phyloP scores from a whole-genome alignment of 2,888 invertebrate species.

The Yponomeuta sedellus region DNA sequence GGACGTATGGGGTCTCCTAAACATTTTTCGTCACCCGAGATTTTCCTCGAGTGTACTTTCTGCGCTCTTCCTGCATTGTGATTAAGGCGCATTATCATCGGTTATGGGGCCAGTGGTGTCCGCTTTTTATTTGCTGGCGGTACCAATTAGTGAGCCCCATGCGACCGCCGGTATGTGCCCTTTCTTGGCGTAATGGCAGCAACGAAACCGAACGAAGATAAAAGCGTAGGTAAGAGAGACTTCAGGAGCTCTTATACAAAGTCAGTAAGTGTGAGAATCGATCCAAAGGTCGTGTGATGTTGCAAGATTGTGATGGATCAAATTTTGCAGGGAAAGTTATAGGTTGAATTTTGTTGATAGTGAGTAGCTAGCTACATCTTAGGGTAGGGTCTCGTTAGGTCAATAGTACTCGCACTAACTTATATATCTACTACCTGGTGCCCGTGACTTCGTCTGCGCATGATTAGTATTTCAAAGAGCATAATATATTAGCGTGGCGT shows the following conservation, averaged over 20 bases:
- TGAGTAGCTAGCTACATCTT: no score
- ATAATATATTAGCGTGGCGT: no score
- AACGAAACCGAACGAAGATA: neutral
- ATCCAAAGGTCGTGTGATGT: neutral
- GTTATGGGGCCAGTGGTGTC: slow-evolving; percentile 29
- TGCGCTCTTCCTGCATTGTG: neutral
- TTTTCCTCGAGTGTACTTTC: neutral
- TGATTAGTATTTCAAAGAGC: no score
- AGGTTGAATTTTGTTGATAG: neutral
- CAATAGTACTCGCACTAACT: no score
- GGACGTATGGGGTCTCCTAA: no score
- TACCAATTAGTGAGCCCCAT: slow-evolving; percentile 43
- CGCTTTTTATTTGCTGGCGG: slow-evolving; percentile 38
- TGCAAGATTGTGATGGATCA: neutral
- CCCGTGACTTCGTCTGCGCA: no score
- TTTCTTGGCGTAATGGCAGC: slow-evolving; percentile 8
- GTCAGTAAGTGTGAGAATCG: neutral
- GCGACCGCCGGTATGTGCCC: slow-evolving; percentile 24
- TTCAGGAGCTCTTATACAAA: neutral
- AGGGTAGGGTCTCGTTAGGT: no score
- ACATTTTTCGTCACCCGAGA: no score
- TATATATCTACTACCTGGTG: no score
- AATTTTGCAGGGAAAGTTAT: neutral
- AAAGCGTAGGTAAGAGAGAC: neutral
- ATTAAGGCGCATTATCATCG: slow-evolving; percentile 43